Percentiles rank a stretch among this genome's conserved stretches.
These are phyloP conservation scores for Rhabditoides inermis DNA, from an alignment of 2,888 invertebrate genomes.

Conservation along the genomic window DNA sequence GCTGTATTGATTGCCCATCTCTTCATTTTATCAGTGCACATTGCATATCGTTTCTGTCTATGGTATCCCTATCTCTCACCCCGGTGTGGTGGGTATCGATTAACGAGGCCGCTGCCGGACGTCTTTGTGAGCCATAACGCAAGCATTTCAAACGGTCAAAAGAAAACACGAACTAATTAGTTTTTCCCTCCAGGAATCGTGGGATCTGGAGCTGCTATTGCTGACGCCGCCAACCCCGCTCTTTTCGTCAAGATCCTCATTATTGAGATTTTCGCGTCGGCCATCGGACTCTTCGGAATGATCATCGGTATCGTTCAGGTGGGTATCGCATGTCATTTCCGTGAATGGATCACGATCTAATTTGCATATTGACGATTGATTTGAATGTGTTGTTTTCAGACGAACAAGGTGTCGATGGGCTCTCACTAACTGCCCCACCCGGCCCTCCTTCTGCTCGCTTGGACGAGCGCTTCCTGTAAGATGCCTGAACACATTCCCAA, in stretches of 20 bases:
- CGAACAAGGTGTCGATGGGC: conserved; percentile 40
- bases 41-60: background rate
- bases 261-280: conserved; percentile 96
- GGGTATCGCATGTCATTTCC: background rate
- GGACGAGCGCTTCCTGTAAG: too few relatives aligned
- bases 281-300: conserved; percentile 94
- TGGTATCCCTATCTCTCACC: too few relatives aligned
- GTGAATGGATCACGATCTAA: background rate
- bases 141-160: background rate
- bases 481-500: too few relatives aligned
- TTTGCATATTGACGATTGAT: background rate
- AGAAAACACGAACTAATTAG: background rate
- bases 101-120: background rate
- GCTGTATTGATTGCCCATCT: too few relatives aligned
- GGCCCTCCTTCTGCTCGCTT: too few relatives aligned
- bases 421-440: too few relatives aligned
- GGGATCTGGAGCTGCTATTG: conserved; percentile 88
- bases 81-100: too few relatives aligned
- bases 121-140: background rate
- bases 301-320: conserved; percentile 76
- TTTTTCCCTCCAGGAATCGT: conserved; percentile 68
- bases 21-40: too few relatives aligned
- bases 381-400: conserved; percentile 13
- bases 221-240: conserved; percentile 91
- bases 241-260: conserved; percentile 96